These are phyloP conservation scores for Apis dorsata DNA, from an alignment of 1,140 invertebrate species.

Conservation along the genomic window DNA sequence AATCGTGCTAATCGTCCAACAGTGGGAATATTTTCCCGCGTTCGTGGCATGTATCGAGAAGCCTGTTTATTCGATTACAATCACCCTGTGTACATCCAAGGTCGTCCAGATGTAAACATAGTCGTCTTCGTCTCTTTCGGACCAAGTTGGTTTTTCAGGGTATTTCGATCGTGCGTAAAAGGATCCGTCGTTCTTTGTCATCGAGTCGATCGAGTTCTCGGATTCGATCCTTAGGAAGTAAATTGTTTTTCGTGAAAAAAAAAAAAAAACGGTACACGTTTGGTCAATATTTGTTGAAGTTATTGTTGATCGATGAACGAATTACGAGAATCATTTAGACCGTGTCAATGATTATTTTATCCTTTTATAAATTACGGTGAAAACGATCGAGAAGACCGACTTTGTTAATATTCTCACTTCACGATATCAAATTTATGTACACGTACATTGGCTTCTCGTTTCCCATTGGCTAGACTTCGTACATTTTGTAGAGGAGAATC, in stretches of 20 bases:
- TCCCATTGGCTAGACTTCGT: not conserved
- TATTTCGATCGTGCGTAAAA: constrained; percentile 4
- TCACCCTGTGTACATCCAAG: constrained; percentile 21
- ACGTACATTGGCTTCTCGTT: not conserved
- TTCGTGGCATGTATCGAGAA: not conserved
- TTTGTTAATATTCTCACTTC: no score
- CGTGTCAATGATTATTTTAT: no score
- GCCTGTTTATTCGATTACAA: constrained; percentile 32
- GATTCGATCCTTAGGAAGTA: not conserved
- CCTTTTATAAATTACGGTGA: no score
- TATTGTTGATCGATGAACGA: no score
- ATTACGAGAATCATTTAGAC: no score
- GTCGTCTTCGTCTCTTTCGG: not conserved
- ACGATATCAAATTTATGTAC: no score
- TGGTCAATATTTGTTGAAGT: no score
- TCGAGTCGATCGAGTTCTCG: not conserved
- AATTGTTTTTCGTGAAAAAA: not conserved
- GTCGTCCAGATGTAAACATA: constrained; percentile 37
- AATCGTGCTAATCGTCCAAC: constrained; percentile 27
- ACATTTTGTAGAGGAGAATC: not conserved
- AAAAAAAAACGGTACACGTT: no score
- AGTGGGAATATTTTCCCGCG: constrained; percentile 45
- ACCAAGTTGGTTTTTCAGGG: not conserved
- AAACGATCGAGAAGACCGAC: no score
- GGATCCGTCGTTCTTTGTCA: not conserved